Base-by-base conservation (phyloP, 2,888 invertebrate genomes). In the Lumbricus terrestris region DNA sequence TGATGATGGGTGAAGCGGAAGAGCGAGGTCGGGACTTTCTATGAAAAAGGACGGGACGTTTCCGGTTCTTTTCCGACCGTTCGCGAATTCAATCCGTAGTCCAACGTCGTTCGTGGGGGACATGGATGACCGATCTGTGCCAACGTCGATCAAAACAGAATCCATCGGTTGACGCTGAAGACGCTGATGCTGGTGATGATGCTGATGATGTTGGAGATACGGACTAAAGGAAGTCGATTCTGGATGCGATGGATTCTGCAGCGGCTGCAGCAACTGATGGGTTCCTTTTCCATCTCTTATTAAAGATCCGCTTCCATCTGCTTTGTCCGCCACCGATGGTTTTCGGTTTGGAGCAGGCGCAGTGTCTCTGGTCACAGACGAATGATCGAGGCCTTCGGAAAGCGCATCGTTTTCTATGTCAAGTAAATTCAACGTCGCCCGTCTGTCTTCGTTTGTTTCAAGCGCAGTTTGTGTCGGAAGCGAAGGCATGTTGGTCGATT, bases 241-340 rank as follows among this genome's bases (percentile, higher is more conserved):
- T 23, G 85, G 35, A 85, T 34, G 85, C 85, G 85, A 37, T 33
- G 85, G 85, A 85, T 35, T 34, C 85, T 69, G 69, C 29, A 69
- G 29, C 54, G 29, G 54, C 4, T 5, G 29, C 23, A 47, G 47
- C 47, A n/a, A n/a, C n/a, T n/a, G n/a, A n/a, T 69, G 69, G n/a
- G 69, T 69, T 69, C 69, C 69, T 69, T 69, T 69, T 69, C 69
- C n/a, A n/a, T n/a, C n/a, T n/a, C n/a, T n/a, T n/a, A n/a, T n/a
- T n/a, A n/a, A n/a, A n/a, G n/a, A n/a, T n/a, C n/a, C n/a, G n/a
- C n/a, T n/a, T n/a, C n/a, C n/a, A n/a, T n/a, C n/a, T n/a, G n/a
- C n/a, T n/a, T n/a, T n/a, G n/a, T n/a, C n/a, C 69, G 29, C 69
- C 69, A 69, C n/a, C n/a, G 69, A 69, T 69, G 69, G n/a, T n/a